Evolutionary conservation across 64 coral and sea anemone genomes (phyloP).

Genomic region (Trachythela sp.): DNA sequence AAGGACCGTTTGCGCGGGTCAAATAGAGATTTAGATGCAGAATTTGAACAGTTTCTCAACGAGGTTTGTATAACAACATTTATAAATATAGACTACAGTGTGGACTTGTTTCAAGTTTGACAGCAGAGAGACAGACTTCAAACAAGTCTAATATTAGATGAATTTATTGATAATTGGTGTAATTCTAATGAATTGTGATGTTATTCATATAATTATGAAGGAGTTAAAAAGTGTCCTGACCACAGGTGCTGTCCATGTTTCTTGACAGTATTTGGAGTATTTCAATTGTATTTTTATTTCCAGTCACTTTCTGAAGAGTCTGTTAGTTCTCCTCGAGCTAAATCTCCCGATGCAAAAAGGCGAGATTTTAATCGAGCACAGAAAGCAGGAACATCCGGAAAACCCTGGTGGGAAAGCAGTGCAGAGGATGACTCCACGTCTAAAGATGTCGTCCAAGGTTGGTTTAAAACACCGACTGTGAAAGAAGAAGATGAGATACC

Average conservation of each 20-base stretch:
- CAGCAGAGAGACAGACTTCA: background rate
- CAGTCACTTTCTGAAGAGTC: slow-evolving; percentile 16
- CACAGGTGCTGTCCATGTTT: too few relatives aligned
- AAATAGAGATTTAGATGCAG: slow-evolving; percentile 85
- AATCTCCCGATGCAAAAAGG: background rate
- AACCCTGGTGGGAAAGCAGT: slow-evolving; percentile 14
- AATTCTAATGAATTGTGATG: too few relatives aligned
- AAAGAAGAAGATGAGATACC: background rate
- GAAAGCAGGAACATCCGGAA: background rate
- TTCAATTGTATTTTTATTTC: background rate
- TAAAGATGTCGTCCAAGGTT: background rate
- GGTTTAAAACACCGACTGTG: background rate
- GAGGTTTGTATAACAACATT: slow-evolving; percentile 59
- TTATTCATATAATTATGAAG: too few relatives aligned
- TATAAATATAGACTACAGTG: background rate
- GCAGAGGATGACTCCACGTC: background rate
- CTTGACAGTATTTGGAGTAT: too few relatives aligned
- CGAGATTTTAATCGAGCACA: background rate
- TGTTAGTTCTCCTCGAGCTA: background rate
- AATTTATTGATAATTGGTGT: too few relatives aligned
- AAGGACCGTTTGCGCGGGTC: slow-evolving; percentile 56
- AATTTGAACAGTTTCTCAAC: slow-evolving; percentile 97
- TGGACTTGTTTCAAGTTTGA: background rate
- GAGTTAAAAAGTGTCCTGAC: too few relatives aligned
- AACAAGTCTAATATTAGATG: too few relatives aligned